Base-by-base conservation (phyloP, 2,888 invertebrate species). In the Leucophora obtusa region DNA sequence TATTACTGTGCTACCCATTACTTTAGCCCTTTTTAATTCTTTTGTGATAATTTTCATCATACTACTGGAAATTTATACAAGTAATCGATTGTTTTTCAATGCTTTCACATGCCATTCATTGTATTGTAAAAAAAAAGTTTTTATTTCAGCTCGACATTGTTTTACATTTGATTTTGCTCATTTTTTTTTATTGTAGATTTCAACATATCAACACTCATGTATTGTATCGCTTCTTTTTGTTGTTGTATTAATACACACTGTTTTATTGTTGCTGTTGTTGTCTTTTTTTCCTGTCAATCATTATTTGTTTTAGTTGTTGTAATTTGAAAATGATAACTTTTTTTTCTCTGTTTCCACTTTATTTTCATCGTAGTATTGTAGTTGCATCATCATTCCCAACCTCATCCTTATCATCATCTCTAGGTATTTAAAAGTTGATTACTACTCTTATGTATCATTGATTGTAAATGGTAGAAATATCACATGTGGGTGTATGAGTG, bases 401-500 rank as follows among this genome's bases (percentile, higher is more conserved):
- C 54, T 50, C 14, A 11, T 17, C 65, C 54, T 33, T 10, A 38
- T 70, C 51, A 38, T 43, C 21, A 72, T 72, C 71, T 72, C 15
- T 56, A 10, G 68, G 69, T 60, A 76, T 76, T 81, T 69, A 73
- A 76, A 66, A 76, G 72, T 76, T 80, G 80, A 80, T 80, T 80
- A 72, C 80, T 54, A 69, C 68, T 72, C 59, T 69, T 47, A 50
- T 76, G 69, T 72, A 59, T 70, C 70, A 74, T 60, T 62, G 62
- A 69, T 74, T 79, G 70, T 51, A 47, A 54, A 62, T 35, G 24
- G 7, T 33, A 11, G 6, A 73, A 38, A 47, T 33, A 24, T 21
- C 6, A 58, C 3, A 28, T 58, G 2, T 54, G 21, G 6, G 18
- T 54, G 66, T 56, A 6, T 18, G 21, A 21, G 47, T 21, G 24